A percentile compares a stretch with the other conserved stretches of the same genome.
Conservation (phyloP, 2,888 invertebrate genomes). For the Glyphotaelius pellucidus region DNA sequence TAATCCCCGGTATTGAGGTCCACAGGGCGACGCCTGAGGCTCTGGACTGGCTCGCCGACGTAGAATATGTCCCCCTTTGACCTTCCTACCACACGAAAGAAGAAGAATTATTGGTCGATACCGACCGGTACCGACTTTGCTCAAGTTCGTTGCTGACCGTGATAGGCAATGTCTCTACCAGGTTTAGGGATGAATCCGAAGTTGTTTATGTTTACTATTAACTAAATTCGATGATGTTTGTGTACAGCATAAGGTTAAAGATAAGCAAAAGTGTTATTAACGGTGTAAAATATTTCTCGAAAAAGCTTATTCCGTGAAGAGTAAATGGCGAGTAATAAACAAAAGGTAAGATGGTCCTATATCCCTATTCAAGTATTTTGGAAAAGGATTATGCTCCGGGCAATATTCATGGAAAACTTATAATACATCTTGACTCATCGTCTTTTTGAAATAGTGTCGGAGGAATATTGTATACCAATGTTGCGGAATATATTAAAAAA, state of each 20-base stretch:
- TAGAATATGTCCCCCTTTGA: no score
- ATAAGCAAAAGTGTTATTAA: neutral
- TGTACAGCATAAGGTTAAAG: neutral
- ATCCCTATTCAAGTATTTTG: neutral
- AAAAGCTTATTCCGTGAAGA: neutral
- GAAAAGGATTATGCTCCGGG: constrained; percentile 17
- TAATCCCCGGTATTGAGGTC: no score
- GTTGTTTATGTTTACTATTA: neutral
- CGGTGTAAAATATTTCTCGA: neutral
- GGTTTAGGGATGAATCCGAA: neutral
- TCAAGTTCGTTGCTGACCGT: no score
- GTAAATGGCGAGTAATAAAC: neutral
- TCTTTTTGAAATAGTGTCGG: neutral
- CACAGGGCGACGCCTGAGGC: no score
- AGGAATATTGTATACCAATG: constrained; percentile 20
- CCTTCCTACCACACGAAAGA: no score
- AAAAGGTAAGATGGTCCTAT: constrained; percentile 7
- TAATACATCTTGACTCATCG: constrained; percentile 5
- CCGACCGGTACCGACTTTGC: no score
- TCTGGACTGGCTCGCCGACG: no score
- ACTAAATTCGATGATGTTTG: neutral
- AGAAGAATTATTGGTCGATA: no score
- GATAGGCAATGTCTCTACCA: no score
- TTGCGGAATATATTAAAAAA: constrained; percentile 25
- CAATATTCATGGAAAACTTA: constrained; percentile 24